Base-by-base conservation (phyloP, 2,888 invertebrate species). In the Altica lythri region DNA sequence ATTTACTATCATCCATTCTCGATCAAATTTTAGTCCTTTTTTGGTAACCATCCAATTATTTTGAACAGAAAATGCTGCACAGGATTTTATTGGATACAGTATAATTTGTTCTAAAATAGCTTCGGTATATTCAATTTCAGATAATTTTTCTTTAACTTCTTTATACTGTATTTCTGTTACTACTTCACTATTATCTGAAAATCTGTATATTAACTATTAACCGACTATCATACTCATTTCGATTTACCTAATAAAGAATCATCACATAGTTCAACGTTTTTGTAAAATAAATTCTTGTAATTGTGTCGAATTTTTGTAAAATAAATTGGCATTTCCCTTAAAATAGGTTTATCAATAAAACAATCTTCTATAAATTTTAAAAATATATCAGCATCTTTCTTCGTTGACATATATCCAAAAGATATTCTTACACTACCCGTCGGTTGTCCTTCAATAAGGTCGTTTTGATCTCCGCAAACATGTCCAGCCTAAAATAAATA, bases 341-440 rank as follows among this genome's bases (percentile, higher is more conserved):
- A 55, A 30, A 72, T 61, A 12, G 82, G 78, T 42, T 77, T 78
- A 56, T 78, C 78, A 2, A 89, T 73, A 72, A 95, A 95, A 71
- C 90, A 92, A 48, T 83, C 79, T 42, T 79, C 79, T 46, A 96
- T 84, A 86, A 95, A 89, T 37, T 77, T 64, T 5, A 95, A 73
- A 13, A 95, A 78, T 61, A 75, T 80, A 53, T 89, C 83, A 0
- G 87, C 88, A 72, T 96, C 90, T 45, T 81, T 72, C 53, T 79
- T 78, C 0, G 84, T 86, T 6, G 94, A 93, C 84, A 90, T 91
- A 69, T 92, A 94, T 12, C 97, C 97, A 73, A 97, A 93, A 1
- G 97, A 97, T 2, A 90, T 83, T 68, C 98, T 81, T 8, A 96
- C 83, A 1, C 95, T 92, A 5, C 98, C 98, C 0, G 96, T 95